phyloP scores from a whole-genome alignment of 2,888 invertebrate genomes.

The Tetragonisca angustula region DNA sequence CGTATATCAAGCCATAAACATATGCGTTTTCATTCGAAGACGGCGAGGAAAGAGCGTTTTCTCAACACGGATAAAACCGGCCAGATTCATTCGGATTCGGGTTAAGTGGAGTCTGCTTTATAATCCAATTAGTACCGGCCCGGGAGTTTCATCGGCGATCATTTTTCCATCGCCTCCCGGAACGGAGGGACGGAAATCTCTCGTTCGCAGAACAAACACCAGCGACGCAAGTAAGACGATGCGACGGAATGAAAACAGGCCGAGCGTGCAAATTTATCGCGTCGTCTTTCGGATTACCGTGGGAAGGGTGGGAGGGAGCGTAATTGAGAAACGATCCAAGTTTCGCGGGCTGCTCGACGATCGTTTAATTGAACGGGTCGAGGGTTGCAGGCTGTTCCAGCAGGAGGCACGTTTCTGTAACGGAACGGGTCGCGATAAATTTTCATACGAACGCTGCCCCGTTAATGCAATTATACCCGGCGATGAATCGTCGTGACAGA shows the following conservation, averaged over 20 bases:
- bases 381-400: slow-evolving; percentile 6
- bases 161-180: neutral
- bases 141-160: neutral
- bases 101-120: neutral
- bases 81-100: neutral
- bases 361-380: slow-evolving; percentile 56
- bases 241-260: slow-evolving; percentile 36
- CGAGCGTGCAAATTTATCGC: slow-evolving; percentile 47
- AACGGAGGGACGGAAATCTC: neutral
- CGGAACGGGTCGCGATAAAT: slow-evolving; percentile 45
- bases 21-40: neutral
- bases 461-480: slow-evolving; percentile 26
- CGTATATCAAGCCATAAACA: neutral
- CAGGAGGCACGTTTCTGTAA: slow-evolving; percentile 13
- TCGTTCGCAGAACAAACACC: slow-evolving; percentile 13
- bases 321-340: slow-evolving; percentile 56
- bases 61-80: neutral
- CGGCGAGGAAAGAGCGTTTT: neutral
- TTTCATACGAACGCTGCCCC: neutral
- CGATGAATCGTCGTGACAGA: slow-evolving; percentile 19
- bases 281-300: slow-evolving; percentile 47
- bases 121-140: slow-evolving; percentile 12
- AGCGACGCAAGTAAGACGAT: slow-evolving; percentile 1
- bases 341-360: slow-evolving; percentile 42
- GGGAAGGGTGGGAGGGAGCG: neutral